These are phyloP conservation scores for Sphaerophoria rueppellii DNA, from an alignment of 2,888 invertebrate species.

Conservation along the genomic window DNA sequence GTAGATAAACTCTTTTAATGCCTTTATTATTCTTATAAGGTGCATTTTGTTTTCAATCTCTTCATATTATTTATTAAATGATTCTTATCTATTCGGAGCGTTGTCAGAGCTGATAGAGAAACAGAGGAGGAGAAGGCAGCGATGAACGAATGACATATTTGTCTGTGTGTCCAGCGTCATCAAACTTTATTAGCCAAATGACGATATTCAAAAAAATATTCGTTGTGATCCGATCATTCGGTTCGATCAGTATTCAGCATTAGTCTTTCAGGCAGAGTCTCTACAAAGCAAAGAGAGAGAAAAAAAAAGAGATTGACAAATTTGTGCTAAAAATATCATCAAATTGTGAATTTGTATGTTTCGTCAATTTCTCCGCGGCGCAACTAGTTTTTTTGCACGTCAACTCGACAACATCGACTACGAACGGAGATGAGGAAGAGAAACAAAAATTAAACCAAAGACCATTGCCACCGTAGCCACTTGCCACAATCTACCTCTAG, in stretches of 20 bases:
- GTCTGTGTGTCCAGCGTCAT: conserved; percentile 52
- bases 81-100: no score
- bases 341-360: conserved; percentile 54
- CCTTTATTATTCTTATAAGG: conserved; percentile 8
- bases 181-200: conserved; percentile 61
- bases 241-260: conserved; percentile 27
- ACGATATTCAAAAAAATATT: conserved; percentile 49
- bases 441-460: conserved; percentile 45
- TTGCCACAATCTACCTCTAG: conserved; percentile 24
- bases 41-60: no score
- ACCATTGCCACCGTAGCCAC: conserved; percentile 50
- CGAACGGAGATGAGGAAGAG: conserved; percentile 29
- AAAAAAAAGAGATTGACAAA: conserved; percentile 66
- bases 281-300: neutral
- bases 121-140: neutral
- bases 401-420: neutral
- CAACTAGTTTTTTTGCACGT: conserved; percentile 58
- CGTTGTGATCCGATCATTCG: conserved; percentile 38
- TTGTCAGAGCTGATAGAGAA: no score
- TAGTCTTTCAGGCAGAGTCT: neutral
- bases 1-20: neutral
- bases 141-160: neutral
- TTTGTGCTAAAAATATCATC: conserved; percentile 68
- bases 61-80: no score
- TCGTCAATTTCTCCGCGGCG: conserved; percentile 44